Percentiles rank a stretch among this genome's conserved stretches.
Conservation (phyloP, 2,888 invertebrate genomes). For the Platycnemis pennipes region DNA sequence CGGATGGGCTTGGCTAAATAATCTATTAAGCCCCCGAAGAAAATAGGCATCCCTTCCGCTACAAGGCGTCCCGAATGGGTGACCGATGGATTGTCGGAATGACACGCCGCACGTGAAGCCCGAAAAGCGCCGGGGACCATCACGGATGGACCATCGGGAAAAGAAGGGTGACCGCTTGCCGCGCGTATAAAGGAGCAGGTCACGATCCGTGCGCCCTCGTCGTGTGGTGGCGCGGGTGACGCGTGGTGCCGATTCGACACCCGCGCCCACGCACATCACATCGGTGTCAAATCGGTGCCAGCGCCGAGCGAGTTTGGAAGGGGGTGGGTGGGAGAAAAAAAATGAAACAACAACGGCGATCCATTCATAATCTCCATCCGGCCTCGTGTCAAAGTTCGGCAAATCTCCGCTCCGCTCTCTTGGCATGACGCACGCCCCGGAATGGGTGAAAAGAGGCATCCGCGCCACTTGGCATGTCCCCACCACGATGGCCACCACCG, state of each 20-base stretch:
- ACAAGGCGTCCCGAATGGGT: constrained; percentile 7
- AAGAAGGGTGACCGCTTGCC: too few relatives aligned
- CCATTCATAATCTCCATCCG: constrained; percentile 32
- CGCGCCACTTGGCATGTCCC: constrained; percentile 17
- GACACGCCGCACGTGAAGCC: not conserved
- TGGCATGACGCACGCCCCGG: constrained; percentile 9
- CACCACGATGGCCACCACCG: not conserved
- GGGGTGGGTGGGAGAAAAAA: not conserved
- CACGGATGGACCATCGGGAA: not conserved
- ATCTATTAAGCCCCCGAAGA: constrained; percentile 12
- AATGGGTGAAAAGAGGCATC: constrained; percentile 4
- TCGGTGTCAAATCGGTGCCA: not conserved
- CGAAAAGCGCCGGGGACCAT: not conserved
- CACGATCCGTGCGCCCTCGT: not conserved
- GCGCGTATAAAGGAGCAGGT: not conserved
- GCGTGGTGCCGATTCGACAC: not conserved
- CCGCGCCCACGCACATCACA: too few relatives aligned
- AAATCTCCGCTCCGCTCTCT: constrained; percentile 35
- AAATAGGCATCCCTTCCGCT: constrained; percentile 20
- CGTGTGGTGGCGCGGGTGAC: not conserved
- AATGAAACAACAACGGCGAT: not conserved
- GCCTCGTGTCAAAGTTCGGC: constrained; percentile 20
- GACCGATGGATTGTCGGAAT: not conserved
- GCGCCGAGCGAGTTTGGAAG: not conserved
- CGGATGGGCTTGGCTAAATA: constrained; percentile 18